Base-by-base conservation (phyloP, 2,113 vertebrate genomes). In the Pteruthius melanotis region DNA sequence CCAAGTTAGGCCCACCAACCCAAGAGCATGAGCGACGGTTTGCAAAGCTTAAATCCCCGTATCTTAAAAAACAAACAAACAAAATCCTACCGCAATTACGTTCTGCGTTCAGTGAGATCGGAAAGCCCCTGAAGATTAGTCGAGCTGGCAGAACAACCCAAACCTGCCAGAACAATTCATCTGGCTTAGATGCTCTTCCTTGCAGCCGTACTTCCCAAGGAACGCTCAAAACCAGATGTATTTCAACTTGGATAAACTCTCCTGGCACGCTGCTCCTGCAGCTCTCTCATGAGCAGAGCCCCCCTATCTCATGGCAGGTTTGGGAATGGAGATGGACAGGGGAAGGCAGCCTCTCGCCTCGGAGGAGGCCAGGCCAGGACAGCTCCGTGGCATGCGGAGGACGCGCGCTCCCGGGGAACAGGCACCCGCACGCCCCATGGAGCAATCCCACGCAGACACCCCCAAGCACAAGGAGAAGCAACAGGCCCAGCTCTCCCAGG, bases 1-100 rank as follows among this genome's bases (percentile, higher is more conserved):
- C 24, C 40, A 74, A 35, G 2, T 26, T 35, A 20, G 24, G 23
- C 35, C 50, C 66, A 88, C 35, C 70, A 90, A 40, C 15, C 14
- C 2, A 0, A 57, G 2, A 72, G 37, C 35, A 37, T 0, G 2
- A 91, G 14, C 6, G 2, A 24, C 0, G 2, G 19, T 31, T 57
- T 3, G 3, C 42, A 92, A 61, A 68, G 17, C 50, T 90, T 35
- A 69, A 83, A 83, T 5, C 19, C 24, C 7, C 15, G 2, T 11
- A n/a, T 40, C 71, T 69, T 18, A 66, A 23, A 17, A 88, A 85
- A 9, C 33, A 75, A 89, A 65, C 27, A 31, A 87, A 64, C n/a
- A 21, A 76, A 93, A 57, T 31, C 63, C 64, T 54, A 56, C 76
- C n/a, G 44, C 35, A 28, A n/a, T 22, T 45, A 23, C 2, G 30